phyloP scores from a whole-genome alignment of 2,113 vertebrate genomes.

The Pseudolaguvia tuberculata region DNA sequence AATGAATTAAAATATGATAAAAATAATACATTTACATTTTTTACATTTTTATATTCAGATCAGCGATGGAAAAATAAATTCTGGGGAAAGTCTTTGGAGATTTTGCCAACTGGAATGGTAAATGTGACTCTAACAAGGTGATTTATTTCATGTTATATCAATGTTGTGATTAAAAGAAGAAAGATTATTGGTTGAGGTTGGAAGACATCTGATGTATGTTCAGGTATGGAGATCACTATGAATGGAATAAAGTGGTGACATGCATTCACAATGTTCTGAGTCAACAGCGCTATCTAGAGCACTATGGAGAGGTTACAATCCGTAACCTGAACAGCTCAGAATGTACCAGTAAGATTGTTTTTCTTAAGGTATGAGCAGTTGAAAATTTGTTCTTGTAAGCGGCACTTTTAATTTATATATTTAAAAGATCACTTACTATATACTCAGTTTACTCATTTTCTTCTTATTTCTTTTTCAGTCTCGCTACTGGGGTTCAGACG shows the following conservation, averaged over 20 bases:
- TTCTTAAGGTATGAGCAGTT: constrained; percentile 80
- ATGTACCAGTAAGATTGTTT: constrained; percentile 91
- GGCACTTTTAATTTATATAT: background rate
- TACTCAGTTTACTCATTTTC: background rate
- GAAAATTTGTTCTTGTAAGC: background rate
- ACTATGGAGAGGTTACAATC: constrained; percentile 92
- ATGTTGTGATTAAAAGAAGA: constrained; percentile 2
- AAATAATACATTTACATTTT: no score
- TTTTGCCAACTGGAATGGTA: constrained; percentile 92
- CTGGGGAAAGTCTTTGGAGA: constrained; percentile 99
- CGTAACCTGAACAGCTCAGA: constrained; percentile 76
- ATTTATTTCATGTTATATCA: constrained; percentile 46
- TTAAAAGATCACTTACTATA: background rate
- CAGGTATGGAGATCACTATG: constrained; percentile 88
- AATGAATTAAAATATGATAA: no score
- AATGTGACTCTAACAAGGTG: constrained; percentile 86
- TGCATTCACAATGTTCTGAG: constrained; percentile 98
- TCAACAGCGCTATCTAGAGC: constrained; percentile 95
- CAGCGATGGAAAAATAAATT: constrained; percentile 99
- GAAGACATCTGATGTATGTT: background rate
- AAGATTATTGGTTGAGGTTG: background rate
- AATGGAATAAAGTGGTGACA: constrained; percentile 98
- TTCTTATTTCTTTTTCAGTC: constrained; percentile 57
- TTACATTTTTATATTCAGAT: constrained; percentile 64
- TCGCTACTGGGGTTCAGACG: constrained; percentile 77